Conservation (phyloP, 2,113 vertebrate species). For the Percopsis transmontana region DNA sequence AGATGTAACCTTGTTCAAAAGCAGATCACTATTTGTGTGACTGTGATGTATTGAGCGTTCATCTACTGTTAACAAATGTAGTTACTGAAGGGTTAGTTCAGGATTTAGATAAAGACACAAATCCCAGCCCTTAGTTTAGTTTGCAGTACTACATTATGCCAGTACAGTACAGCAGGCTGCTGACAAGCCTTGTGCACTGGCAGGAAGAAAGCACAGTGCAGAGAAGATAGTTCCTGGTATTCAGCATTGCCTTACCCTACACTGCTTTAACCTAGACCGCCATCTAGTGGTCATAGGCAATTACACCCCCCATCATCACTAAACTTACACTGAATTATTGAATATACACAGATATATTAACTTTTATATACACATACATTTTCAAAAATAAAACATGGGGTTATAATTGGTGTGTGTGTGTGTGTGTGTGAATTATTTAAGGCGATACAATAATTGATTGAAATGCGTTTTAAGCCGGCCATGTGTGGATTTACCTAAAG, state of each 20-base stretch:
- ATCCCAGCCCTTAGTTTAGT: conserved; percentile 20
- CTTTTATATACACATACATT: neutral
- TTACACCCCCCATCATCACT: neutral
- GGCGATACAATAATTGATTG: neutral
- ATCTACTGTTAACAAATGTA: no score
- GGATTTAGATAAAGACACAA: neutral
- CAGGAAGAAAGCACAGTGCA: neutral
- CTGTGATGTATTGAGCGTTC: no score
- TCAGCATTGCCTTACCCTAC: neutral
- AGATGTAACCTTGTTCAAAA: no score
- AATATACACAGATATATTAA: neutral
- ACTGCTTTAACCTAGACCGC: conserved; percentile 70
- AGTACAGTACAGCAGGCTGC: conserved; percentile 32
- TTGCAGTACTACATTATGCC: conserved; percentile 5
- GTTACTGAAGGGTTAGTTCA: no score
- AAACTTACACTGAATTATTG: neutral
- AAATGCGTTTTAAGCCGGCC: neutral
- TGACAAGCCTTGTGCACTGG: neutral
- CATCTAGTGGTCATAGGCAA: conserved; percentile 60
- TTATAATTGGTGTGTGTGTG: neutral
- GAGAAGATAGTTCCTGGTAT: neutral
- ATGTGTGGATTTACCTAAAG: conserved; percentile 3
- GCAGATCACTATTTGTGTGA: no score
- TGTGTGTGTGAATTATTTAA: neutral
- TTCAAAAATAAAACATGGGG: neutral